Conservation (phyloP, 2,888 invertebrate genomes). For the Steinernema scapterisci region DNA sequence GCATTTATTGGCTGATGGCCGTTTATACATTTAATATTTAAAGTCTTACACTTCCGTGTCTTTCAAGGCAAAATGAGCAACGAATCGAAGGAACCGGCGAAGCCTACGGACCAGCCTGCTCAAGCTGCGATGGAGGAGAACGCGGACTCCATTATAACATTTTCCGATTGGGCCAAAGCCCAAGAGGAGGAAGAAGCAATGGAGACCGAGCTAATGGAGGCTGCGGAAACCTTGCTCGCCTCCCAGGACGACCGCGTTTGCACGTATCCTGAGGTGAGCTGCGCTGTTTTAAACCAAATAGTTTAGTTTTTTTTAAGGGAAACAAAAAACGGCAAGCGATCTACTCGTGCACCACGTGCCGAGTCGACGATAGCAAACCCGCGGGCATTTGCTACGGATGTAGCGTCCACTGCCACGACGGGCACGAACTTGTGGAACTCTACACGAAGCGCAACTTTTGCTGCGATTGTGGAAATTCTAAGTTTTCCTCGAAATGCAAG, state of each 20-base stretch:
- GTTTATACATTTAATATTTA: no score
- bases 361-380: conserved; percentile 55
- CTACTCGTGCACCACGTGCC: conserved; percentile 89
- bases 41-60: no score
- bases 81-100: no score
- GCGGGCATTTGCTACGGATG: conserved; percentile 75
- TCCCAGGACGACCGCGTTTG: conserved; percentile 48
- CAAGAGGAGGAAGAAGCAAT: conserved; percentile 35
- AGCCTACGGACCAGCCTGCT: background rate
- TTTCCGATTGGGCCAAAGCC: background rate
- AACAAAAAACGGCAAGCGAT: conserved; percentile 89
- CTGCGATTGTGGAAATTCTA: conserved; percentile 75
- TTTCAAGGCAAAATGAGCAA: no score
- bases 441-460: conserved; percentile 90
- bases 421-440: conserved; percentile 89
- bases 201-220: background rate
- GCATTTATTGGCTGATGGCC: no score
- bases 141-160: conserved; percentile 20
- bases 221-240: conserved; percentile 41
- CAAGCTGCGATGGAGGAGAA: background rate
- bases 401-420: conserved; percentile 89
- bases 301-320: conserved; percentile 74
- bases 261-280: conserved; percentile 60
- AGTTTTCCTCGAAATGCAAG: conserved; percentile 73
- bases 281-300: background rate